phyloP scores from a whole-genome alignment of 2,113 vertebrate species.

The Odobenus rosmarus region DNA sequence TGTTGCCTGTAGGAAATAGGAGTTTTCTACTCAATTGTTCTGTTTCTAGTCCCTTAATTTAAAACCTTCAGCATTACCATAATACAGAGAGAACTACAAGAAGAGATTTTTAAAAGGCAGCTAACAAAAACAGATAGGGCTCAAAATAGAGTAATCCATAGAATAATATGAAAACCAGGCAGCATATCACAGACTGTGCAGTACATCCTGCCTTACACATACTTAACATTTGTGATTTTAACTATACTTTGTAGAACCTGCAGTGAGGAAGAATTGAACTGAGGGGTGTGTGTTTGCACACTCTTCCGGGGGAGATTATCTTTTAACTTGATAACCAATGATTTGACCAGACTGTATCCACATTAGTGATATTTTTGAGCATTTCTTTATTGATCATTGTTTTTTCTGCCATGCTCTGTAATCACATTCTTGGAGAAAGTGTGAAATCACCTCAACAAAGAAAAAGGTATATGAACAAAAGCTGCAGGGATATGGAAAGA shows the following conservation, averaged over 20 bases:
- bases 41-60: not conserved
- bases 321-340: not conserved
- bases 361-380: not conserved
- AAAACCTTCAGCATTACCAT: not conserved
- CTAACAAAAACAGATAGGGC: not conserved
- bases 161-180: not conserved
- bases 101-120: slow-evolving; percentile 35
- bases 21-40: not conserved
- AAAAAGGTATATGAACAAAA: not conserved
- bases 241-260: not conserved
- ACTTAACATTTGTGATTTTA: not conserved
- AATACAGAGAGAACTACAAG: not conserved
- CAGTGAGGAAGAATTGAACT: not conserved
- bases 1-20: not conserved
- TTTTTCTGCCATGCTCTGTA: not conserved
- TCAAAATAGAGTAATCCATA: slow-evolving; percentile 29
- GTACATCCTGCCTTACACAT: not conserved
- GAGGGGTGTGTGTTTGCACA: not conserved
- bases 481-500: not conserved
- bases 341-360: not conserved
- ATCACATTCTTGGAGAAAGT: not conserved
- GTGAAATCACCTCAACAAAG: not conserved
- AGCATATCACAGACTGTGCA: not conserved
- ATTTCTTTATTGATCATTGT: not conserved
- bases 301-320: not conserved